These are phyloP conservation scores for Diabrotica balteata DNA, from an alignment of 2,888 invertebrate species.

Conservation along the genomic window DNA sequence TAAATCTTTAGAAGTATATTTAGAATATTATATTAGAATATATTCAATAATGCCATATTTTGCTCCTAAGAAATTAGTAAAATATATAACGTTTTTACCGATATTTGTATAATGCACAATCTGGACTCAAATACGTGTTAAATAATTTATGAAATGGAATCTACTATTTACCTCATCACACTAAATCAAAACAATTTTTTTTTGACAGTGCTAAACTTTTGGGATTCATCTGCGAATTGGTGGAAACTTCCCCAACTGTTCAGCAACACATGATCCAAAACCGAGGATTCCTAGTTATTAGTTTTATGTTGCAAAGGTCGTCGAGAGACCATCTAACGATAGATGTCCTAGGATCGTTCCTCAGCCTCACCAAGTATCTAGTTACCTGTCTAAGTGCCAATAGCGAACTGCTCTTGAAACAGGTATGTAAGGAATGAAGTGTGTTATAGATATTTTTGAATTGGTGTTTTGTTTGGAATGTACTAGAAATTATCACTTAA, in stretches of 20 bases:
- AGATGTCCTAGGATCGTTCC: constrained; percentile 90
- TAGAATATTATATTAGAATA: too few relatives aligned
- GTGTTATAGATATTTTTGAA: neutral
- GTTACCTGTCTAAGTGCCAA: constrained; percentile 93
- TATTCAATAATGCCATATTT: too few relatives aligned
- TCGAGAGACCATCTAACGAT: constrained; percentile 92
- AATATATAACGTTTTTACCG: too few relatives aligned
- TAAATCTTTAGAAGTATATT: too few relatives aligned
- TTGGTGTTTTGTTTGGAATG: neutral
- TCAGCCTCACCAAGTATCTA: constrained; percentile 90
- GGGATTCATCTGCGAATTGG: constrained; percentile 96
- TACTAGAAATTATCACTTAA: neutral
- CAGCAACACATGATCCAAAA: constrained; percentile 99
- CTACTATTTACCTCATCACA: too few relatives aligned
- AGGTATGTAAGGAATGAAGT: constrained; percentile 66
- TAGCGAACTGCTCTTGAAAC: constrained; percentile 88
- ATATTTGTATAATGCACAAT: too few relatives aligned
- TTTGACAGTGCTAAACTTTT: constrained; percentile 91
- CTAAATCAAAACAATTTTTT: too few relatives aligned
- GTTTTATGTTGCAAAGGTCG: constrained; percentile 93
- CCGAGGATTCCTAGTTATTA: constrained; percentile 97
- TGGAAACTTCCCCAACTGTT: constrained; percentile 95
- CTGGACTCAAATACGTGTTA: too few relatives aligned
- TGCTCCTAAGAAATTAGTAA: too few relatives aligned
- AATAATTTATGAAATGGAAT: too few relatives aligned